Base-by-base conservation (phyloP, 2,888 invertebrate genomes). In the Apoda limacodes region DNA sequence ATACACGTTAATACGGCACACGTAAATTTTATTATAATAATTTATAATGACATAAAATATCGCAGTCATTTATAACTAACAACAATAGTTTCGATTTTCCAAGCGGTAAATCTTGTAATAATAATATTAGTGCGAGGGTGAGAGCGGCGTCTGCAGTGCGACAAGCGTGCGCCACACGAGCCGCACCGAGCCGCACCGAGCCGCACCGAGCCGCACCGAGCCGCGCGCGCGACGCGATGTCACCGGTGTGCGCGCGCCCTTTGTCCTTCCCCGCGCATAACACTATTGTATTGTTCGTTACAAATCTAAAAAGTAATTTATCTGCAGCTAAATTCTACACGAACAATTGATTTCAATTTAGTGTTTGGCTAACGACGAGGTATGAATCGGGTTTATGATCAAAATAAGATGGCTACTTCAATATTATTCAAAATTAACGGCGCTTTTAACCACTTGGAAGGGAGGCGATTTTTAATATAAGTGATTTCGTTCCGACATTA, bases 31-130 rank as follows among this genome's bases (percentile, higher is more conserved):
- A 76, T 72, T 71, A 74, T 72, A 68, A 70, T 67, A 59, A 70
- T 70, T 71, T 74, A 74, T 71, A 72, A 72, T 69, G 64, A 65
- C 55, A 65, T 70, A 68, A 71, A 66, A 70, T 72, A 75, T 71
- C 48, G 51, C 59, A 56, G 57, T 59, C 56, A n/a, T n/a, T n/a
- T n/a, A 51, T 52, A 52, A 34, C 45, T 52, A 43, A 60, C 60
- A 57, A 76, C 76, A 78, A 78, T 75, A 63, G 64, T 59, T 75
- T 64, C 68, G 78, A 80, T 80, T 80, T 80, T 80, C 76, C 71
- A 56, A 64, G 72, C 75, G 71, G 76, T 80, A 76, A 76, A 76
- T 76, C 74, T 63, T 55, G 43, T 64, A 74, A 78, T 75, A 76
- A 78, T 75, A 76, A 75, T 76, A 75, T 66, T 72, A 25, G 12